Conservation (phyloP, 2,888 invertebrate genomes). For the Standfussiana lucernea region DNA sequence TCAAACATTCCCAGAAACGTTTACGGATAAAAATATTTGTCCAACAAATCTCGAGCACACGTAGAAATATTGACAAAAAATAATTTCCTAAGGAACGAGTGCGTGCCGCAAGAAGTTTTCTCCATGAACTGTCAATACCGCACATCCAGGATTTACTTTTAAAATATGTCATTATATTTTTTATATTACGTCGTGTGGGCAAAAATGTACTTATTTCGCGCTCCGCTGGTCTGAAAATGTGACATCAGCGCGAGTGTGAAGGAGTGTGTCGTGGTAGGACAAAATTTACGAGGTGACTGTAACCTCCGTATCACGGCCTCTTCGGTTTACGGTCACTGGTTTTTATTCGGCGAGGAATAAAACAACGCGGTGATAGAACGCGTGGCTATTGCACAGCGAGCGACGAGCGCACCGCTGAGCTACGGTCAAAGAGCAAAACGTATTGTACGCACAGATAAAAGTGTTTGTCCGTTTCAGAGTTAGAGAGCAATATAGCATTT, state of each 20-base stretch:
- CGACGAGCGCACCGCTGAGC: conserved; percentile 14
- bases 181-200: conserved; percentile 88
- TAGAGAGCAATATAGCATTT: conserved; percentile 49
- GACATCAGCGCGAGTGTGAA: conserved; percentile 88
- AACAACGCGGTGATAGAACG: conserved; percentile 69
- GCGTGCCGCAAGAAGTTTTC: conserved; percentile 61
- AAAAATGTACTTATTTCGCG: conserved; percentile 91
- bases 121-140: conserved; percentile 81
- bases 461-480: conserved; percentile 51
- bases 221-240: conserved; percentile 90
- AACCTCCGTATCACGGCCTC: conserved; percentile 86
- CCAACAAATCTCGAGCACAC: conserved; percentile 65
- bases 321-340: conserved; percentile 85
- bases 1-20: conserved; percentile 68
- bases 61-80: conserved; percentile 69
- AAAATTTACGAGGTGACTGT: conserved; percentile 82
- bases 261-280: conserved; percentile 75
- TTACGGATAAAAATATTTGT: conserved; percentile 69
- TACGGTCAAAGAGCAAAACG: conserved; percentile 54
- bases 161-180: conserved; percentile 89
- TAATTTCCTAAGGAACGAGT: conserved; percentile 62
- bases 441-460: conserved; percentile 54
- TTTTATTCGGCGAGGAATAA: conserved; percentile 81
- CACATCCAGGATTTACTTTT: conserved; percentile 83
- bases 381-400: conserved; percentile 47